Conservation (phyloP, 37 sponge, comb jelly and placozoan species). For the Axinella damicornis region DNA sequence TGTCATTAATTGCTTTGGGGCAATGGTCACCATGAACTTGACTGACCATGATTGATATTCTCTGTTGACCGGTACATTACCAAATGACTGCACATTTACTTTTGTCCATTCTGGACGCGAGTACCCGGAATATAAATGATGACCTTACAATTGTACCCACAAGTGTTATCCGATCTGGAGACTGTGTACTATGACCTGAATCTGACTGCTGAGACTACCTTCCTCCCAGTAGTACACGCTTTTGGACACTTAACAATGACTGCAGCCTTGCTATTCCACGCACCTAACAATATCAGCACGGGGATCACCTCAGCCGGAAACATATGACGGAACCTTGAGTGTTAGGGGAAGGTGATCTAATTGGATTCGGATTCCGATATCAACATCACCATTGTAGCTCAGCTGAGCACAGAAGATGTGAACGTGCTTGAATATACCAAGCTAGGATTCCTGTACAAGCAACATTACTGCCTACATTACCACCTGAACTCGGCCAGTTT, state of each 20-base stretch:
- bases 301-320: slow-evolving; percentile 42
- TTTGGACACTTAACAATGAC: not conserved
- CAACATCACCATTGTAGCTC: slow-evolving; percentile 47
- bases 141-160: slow-evolving; percentile 2
- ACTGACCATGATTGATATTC: slow-evolving; percentile 67
- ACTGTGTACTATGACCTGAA: slow-evolving; percentile 85
- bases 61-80: slow-evolving; percentile 36
- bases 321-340: slow-evolving; percentile 50
- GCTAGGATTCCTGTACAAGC: slow-evolving; percentile 49
- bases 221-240: slow-evolving; percentile 69
- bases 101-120: slow-evolving; percentile 81
- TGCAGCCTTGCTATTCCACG: slow-evolving; percentile 60
- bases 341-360: slow-evolving; percentile 56
- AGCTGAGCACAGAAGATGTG: slow-evolving; percentile 57
- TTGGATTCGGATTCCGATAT: slow-evolving; percentile 60
- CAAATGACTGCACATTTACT: slow-evolving; percentile 52
- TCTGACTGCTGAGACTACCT: slow-evolving; percentile 75
- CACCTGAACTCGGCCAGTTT: slow-evolving; percentile 65
- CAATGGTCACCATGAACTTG: slow-evolving; percentile 63
- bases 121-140: slow-evolving; percentile 48
- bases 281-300: slow-evolving; percentile 22
- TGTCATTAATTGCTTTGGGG: slow-evolving; percentile 70
- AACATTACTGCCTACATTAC: slow-evolving; percentile 67
- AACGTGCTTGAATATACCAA: slow-evolving; percentile 87
- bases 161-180: slow-evolving; percentile 48